phyloP scores from a whole-genome alignment of 2,888 invertebrate species.

The Craniophora ligustri region DNA sequence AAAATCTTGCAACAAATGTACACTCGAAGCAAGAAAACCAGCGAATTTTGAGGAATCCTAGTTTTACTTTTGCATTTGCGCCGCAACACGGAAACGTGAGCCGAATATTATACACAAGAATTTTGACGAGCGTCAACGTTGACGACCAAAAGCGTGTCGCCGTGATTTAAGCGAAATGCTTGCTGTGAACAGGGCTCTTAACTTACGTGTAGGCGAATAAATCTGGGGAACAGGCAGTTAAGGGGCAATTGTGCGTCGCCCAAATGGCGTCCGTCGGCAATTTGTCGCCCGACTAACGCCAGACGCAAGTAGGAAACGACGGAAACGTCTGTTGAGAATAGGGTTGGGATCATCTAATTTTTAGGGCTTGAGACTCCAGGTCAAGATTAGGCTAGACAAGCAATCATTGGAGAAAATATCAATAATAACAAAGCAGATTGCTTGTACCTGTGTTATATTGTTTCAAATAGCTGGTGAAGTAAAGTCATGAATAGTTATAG shows the following conservation, averaged over 20 bases:
- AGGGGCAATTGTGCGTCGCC: conserved; percentile 63
- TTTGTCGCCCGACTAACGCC: conserved; percentile 56
- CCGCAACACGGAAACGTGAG: conserved; percentile 47
- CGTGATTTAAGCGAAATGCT: conserved; percentile 55
- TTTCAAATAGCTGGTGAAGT: neutral
- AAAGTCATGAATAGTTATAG: conserved; percentile 1
- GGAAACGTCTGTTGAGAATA: conserved; percentile 37
- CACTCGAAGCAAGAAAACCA: neutral
- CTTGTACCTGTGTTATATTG: no score
- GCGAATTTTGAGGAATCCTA: conserved; percentile 20
- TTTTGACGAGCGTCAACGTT: conserved; percentile 47
- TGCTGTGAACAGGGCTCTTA: conserved; percentile 55
- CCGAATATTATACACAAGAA: conserved; percentile 46
- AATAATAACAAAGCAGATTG: no score
- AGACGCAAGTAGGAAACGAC: conserved; percentile 52
- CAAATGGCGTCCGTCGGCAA: conserved; percentile 60
- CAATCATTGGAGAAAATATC: no score
- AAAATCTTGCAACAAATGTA: neutral
- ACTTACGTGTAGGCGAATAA: conserved; percentile 63
- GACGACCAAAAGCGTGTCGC: conserved; percentile 49
- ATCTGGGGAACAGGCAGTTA: conserved; percentile 63
- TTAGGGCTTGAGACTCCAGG: neutral
- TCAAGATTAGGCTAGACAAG: neutral
- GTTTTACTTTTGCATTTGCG: conserved; percentile 20
- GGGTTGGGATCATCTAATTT: conserved; percentile 35